phyloP scores from a whole-genome alignment of 2,113 vertebrate species.

The Polyodon spathula region DNA sequence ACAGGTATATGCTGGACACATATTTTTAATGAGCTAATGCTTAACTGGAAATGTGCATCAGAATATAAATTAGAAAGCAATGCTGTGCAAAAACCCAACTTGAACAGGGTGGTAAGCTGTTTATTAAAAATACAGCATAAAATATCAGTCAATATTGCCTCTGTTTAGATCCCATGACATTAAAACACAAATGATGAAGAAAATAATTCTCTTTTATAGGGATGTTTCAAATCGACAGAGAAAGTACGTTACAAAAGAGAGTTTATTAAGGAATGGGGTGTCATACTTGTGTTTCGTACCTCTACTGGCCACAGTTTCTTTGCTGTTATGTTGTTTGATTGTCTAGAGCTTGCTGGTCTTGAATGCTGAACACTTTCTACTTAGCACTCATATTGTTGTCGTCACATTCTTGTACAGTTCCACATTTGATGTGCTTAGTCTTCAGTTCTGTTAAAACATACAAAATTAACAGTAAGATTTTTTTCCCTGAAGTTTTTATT shows the following conservation, averaged over 20 bases:
- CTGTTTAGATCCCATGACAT: neutral
- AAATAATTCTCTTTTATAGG: constrained; percentile 9
- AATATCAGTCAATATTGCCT: too few relatives aligned
- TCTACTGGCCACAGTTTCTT: constrained; percentile 45
- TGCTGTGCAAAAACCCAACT: too few relatives aligned
- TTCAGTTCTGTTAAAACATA: constrained; percentile 57
- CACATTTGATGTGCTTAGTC: constrained; percentile 57
- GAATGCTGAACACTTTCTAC: constrained; percentile 59
- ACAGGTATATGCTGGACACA: too few relatives aligned
- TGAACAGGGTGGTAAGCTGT: too few relatives aligned
- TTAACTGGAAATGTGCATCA: too few relatives aligned
- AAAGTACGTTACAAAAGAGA: constrained; percentile 34
- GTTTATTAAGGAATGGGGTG: constrained; percentile 44
- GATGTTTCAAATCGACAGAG: constrained; percentile 12
- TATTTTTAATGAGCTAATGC: too few relatives aligned
- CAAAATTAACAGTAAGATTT: constrained; percentile 43
- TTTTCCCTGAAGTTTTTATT: constrained; percentile 4
- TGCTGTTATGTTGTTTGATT: constrained; percentile 45
- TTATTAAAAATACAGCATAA: too few relatives aligned
- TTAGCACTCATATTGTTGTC: constrained; percentile 48
- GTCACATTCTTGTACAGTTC: constrained; percentile 55
- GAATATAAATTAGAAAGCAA: too few relatives aligned
- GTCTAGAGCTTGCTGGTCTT: constrained; percentile 28
- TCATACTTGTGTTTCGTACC: constrained; percentile 40
- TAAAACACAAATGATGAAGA: neutral